phyloP scores from a whole-genome alignment of 2,113 vertebrate genomes.

The Ariopsis seemanni region DNA sequence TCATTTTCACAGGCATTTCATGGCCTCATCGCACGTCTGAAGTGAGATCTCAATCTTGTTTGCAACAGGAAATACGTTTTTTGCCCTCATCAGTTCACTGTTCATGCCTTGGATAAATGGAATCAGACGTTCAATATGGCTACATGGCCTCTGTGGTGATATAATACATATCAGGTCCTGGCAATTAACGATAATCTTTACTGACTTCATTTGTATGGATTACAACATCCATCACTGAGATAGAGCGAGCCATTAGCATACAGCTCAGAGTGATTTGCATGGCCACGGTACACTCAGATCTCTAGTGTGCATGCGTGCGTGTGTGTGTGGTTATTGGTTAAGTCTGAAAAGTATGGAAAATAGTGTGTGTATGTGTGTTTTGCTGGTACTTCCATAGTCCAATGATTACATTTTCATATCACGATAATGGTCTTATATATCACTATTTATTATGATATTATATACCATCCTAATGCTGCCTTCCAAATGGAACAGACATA shows the following conservation, averaged over 20 bases:
- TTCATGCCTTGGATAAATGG: slow-evolving; percentile 44
- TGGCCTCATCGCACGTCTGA: slow-evolving; percentile 26
- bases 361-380: background rate
- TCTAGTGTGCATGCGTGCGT: background rate
- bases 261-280: slow-evolving; percentile 44
- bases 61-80: slow-evolving; percentile 39
- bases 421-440: slow-evolving; percentile 3
- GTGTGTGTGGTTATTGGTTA: slow-evolving; percentile 19
- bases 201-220: slow-evolving; percentile 52
- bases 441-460: slow-evolving; percentile 1
- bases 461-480: background rate
- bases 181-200: slow-evolving; percentile 53
- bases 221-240: slow-evolving; percentile 49
- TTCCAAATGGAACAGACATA: background rate
- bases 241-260: slow-evolving; percentile 40
- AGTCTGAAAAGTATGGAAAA: background rate
- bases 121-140: slow-evolving; percentile 51
- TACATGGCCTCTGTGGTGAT: slow-evolving; percentile 27
- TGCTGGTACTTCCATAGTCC: background rate
- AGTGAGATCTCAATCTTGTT: slow-evolving; percentile 36
- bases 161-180: slow-evolving; percentile 51
- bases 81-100: slow-evolving; percentile 28
- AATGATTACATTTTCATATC: background rate
- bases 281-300: slow-evolving; percentile 13
- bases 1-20: slow-evolving; percentile 38